Evolutionary conservation across 1,140 invertebrate species (phyloP), one percentile per base, ranked within the genome.

Genomic region (Penaeus indicus): DNA sequence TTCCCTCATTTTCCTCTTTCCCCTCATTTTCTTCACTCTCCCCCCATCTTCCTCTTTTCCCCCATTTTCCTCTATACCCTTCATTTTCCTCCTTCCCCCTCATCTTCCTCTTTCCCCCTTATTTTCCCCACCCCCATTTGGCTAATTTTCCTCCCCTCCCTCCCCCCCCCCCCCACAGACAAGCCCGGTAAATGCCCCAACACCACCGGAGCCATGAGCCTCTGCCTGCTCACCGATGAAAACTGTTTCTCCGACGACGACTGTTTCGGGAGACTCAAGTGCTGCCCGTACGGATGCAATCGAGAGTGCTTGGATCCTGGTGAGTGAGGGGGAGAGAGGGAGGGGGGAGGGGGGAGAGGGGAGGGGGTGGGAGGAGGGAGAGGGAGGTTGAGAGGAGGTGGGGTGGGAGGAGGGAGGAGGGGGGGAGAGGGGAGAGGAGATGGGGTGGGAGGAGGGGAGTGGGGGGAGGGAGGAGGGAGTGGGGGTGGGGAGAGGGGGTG

Each of bases 241-340:
- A 75, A 75, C 72, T 75, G 72, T 25, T 16, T 32, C 72, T 27
- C 72, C 4, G 72, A 75, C n/a, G 72, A 75, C 21, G 72, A 75
- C 18, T 75, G 72, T 21, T 75, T 75, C 27, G 72, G 72, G 25
- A 27, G 18, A 19, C 27, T 32, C 16, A 75, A 75, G n/a, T 75
- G 72, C 25, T 75, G 72, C 10, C 72, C 72, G 3, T 75, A 75
- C 72, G 72, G 72, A 0, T 75, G 72, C 42, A 25, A 32, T 27
- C 27, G 72, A 8, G 72, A 75, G 25, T 75, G 72, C 25, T 32
- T 32, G 42, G 18, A 32, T 27, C 72, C 72, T 1, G 72, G 72
- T 27, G 25, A 75, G 72, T 27, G 21, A n/a, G n/a, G 16, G 25
- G 10, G 25, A 13, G 72, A 32, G n/a, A 0, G n/a, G 7, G 21